Evolutionary conservation across 1,140 invertebrate genomes (phyloP), one percentile per base, ranked within the genome.

Genomic region (Himalopsyche phryganea): DNA sequence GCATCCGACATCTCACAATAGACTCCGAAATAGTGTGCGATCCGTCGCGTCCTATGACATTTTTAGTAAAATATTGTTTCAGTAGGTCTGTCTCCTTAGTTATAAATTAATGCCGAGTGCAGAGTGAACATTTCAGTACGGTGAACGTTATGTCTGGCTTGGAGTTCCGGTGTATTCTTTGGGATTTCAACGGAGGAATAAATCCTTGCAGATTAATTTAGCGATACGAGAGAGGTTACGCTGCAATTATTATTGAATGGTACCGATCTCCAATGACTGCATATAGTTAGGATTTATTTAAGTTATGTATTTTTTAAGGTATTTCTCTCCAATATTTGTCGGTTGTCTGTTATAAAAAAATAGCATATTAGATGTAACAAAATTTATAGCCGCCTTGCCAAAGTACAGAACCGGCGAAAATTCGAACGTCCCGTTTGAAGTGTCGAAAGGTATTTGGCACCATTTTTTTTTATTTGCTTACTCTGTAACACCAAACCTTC

Each of bases 401-500:
- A 53, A 14, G 20, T 23, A 51, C 20, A 10, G 33, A 5, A 19
- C 33, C 14, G 19, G 9, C 20, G 36, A 20, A 48, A 47, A 23
- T 47, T 48, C 28, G 45, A 13, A 33, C 9, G 50, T 42, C 20
- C 35, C 32, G 41, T 38, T 5, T 57, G 46, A 35, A 44, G 36
- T 10, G 23, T 11, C 41, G 42, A 45, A 32, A 32, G 32, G 20
- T 50, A 50, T 54, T 54, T 50, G 40, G 28, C 36, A 54, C 7
- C 42, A 50, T 46, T 62, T 35, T 18, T 52, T 51, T 58, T 49
- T 42, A 50, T 60, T 59, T 59, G 57, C 57, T 60, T 60, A 55
- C 41, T 59, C 51, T 63, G 52, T 63, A 59, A 63, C 56, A 59
- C 51, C 57, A 56, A 63, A 60, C 32, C 48, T 45, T 50, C 35